These are phyloP conservation scores for Brachionichthys hirsutus DNA, from an alignment of 2,113 vertebrate species.

Conservation along the genomic window DNA sequence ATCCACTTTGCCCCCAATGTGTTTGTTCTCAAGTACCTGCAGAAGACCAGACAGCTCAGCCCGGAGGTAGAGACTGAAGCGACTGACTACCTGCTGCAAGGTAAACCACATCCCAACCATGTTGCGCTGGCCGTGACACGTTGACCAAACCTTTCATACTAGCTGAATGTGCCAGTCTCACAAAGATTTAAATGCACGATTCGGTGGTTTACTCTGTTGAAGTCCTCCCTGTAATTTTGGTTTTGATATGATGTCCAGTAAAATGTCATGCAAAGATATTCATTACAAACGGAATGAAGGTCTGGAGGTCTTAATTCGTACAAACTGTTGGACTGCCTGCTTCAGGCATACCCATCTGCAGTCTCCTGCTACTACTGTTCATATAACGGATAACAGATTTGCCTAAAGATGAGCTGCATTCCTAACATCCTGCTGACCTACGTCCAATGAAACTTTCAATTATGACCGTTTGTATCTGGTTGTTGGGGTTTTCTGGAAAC, in stretches of 20 bases:
- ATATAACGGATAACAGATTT: constrained; percentile 12
- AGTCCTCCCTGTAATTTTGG: neutral
- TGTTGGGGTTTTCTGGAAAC: constrained; percentile 39
- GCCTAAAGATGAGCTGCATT: neutral
- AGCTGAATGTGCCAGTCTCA: neutral
- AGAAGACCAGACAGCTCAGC: constrained; percentile 89
- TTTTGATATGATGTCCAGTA: neutral
- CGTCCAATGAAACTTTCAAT: constrained; percentile 1
- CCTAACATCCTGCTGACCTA: neutral
- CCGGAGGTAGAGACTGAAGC: constrained; percentile 87
- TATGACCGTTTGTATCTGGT: constrained; percentile 11
- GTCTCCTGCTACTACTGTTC: neutral
- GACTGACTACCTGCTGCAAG: constrained; percentile 84
- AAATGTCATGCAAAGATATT: neutral
- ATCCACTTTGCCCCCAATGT: constrained; percentile 94
- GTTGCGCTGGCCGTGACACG: neutral
- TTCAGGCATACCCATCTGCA: neutral
- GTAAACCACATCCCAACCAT: constrained; percentile 23
- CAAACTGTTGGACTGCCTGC: neutral
- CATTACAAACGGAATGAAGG: neutral
- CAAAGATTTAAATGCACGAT: neutral
- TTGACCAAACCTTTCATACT: neutral
- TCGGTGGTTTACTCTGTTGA: neutral
- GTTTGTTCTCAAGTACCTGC: constrained; percentile 92
- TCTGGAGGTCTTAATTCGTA: neutral